Conservation (phyloP, 2,888 invertebrate species). For the Megastigmus dorsalis region DNA sequence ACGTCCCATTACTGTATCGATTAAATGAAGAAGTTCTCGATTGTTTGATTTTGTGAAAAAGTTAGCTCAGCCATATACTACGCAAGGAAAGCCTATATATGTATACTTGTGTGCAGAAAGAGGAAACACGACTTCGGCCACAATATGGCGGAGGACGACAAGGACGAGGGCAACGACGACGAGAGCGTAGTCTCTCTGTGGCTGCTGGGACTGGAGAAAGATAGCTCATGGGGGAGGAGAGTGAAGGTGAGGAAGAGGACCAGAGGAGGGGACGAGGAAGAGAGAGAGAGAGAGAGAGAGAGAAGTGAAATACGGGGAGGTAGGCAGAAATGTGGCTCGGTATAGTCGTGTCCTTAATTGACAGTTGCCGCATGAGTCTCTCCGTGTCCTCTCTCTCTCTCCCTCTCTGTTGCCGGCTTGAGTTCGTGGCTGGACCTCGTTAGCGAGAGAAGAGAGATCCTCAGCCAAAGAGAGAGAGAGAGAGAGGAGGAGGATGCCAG, state of each 20-base stretch:
- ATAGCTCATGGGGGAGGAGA: background rate
- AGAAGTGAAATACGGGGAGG: conserved; percentile 60
- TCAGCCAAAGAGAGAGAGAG: no score
- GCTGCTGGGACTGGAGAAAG: no score
- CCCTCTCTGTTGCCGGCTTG: conserved; percentile 44
- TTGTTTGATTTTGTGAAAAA: no score
- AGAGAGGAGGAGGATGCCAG: conserved; percentile 58
- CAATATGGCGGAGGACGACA: conserved; percentile 9
- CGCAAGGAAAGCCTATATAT: background rate
- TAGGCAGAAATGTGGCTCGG: conserved; percentile 72
- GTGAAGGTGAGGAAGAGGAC: background rate
- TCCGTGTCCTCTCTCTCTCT: conserved; percentile 61
- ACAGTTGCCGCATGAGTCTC: conserved; percentile 70
- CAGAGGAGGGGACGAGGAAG: background rate
- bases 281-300: conserved; percentile 16
- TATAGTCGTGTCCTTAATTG: conserved; percentile 74
- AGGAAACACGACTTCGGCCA: background rate
- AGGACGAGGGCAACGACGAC: no score
- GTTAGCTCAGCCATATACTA: no score
- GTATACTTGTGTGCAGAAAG: no score
- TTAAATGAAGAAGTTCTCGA: no score
- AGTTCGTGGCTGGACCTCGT: conserved; percentile 71
- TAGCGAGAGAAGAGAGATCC: conserved; percentile 48
- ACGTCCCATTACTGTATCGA: no score
- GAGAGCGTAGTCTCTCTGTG: no score